phyloP scores from a whole-genome alignment of 1,140 invertebrate genomes.

The Hylyphantes graminicola region DNA sequence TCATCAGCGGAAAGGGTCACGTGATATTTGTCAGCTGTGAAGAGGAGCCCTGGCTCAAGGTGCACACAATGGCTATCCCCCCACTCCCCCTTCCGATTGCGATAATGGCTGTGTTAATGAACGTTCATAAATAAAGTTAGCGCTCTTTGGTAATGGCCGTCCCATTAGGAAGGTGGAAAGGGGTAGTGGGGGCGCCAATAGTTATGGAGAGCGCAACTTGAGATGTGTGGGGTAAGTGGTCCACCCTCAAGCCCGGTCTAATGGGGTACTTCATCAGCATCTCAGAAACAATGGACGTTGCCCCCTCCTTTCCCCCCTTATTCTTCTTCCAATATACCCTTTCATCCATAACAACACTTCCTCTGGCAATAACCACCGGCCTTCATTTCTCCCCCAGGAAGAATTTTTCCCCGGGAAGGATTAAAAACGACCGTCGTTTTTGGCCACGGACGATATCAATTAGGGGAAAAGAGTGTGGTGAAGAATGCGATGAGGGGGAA shows the following conservation, averaged over 20 bases:
- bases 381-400: background rate
- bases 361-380: background rate
- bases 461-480: slow-evolving; percentile 45
- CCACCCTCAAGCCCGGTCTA: slow-evolving; percentile 29
- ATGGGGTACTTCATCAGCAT: slow-evolving; percentile 60
- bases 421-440: slow-evolving; percentile 54
- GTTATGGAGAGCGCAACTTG: slow-evolving; percentile 52
- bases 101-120: slow-evolving; percentile 61
- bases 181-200: slow-evolving; percentile 40
- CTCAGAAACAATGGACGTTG: slow-evolving; percentile 57
- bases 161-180: slow-evolving; percentile 48
- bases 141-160: slow-evolving; percentile 56
- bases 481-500: slow-evolving; percentile 41
- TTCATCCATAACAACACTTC: slow-evolving; percentile 50
- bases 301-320: slow-evolving; percentile 10
- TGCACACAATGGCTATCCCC: slow-evolving; percentile 50
- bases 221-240: slow-evolving; percentile 57
- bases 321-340: slow-evolving; percentile 53
- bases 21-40: slow-evolving; percentile 56
- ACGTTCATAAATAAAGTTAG: slow-evolving; percentile 60
- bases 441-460: slow-evolving; percentile 55
- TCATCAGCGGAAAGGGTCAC: slow-evolving; percentile 50
- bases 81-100: slow-evolving; percentile 50
- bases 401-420: slow-evolving; percentile 17
- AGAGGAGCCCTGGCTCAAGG: slow-evolving; percentile 27